Base-by-base conservation (phyloP, 2,888 invertebrate genomes). In the Ornithoptera priamus region DNA sequence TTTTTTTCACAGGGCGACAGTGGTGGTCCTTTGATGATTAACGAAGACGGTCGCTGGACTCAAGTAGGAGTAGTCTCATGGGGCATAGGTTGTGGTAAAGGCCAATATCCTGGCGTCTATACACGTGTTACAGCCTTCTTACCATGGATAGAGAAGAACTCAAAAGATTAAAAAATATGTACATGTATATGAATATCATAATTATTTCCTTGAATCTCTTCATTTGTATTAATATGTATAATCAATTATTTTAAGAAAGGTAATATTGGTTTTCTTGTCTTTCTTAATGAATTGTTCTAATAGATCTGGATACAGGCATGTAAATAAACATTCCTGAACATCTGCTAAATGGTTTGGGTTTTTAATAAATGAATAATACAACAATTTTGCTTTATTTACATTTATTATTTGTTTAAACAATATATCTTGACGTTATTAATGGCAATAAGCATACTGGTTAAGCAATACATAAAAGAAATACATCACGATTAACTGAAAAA, bases 41-140 rank as follows among this genome's bases (percentile, higher is more conserved):
- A 95, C 80, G 95, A 95, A 69, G 94, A 94, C 53, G 95, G 95
- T 7, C 94, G 94, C 71, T 97, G 97, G 96, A 95, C 94, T 0
- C 97, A 97, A 89, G 96, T 97, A 22, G 97, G 97, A 67, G 95
- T 97, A 64, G 97, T 97, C 24, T 97, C 97, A 18, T 97, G 97
- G 97, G 97, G 97, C 73, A 97, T 97, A 77, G 97, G 97, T 56
- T 97, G 97, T 83, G 97, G 97, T 69, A 97, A 97, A 89, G 97
- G 97, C 24, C 97, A 97, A 81, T 97, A 97, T 88, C 97, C 97
- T 0, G 98, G 97, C 20, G 97, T 98, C 4, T 98, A 98, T 86
- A 97, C 97, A 0, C 94, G 97, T 76, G 95, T 97, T 71, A 96
- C 97, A 62, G 94, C 95, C 76, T 96, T 97, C 92, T 85, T 97